Evolutionary conservation across 2,888 invertebrate species (phyloP), one percentile per base, ranked within the genome.

Genomic region (Micropterix aruncella): DNA sequence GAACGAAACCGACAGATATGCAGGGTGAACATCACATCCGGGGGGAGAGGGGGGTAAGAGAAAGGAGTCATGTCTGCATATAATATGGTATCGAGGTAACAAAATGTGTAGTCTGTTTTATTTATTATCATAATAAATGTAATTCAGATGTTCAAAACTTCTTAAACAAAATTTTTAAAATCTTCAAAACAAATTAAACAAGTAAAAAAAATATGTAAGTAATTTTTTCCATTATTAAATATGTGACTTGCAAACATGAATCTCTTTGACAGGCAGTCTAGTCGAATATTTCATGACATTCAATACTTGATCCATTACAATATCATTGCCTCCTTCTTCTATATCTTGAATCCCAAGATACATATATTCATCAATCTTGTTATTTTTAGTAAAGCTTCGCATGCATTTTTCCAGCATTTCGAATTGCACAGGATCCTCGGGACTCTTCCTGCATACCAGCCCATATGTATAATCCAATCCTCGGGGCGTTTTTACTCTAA

Each of bases 291-390:
- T 54, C 42, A 63, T 50, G 36, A 63, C 37, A 38, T 60, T 59
- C 4, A 56, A 50, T 36, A 64, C 51, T 54, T 63, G 62, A 18
- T 51, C 49, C 51, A 60, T 55, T 18, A 59, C 45, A 17, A 50
- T 15, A 16, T 55, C 51, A 44, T 57, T 58, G 3, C 47, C 18
- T 9, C 47, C 37, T 18, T 55, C 52, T 3, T 42, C 16, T 43
- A 56, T 53, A 15, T 5, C 52, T 49, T 57, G 52, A 42, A 58
- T 50, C 3, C 50, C 57, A 38, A 56, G 48, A 42, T 52, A 53
- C 1, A 15, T 1, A 42, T 51, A 55, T 4, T 47, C 14, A 37
- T 54, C 49, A 12, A 46, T 46, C 9, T 38, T 48, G 45, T 55
- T 50, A 17, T 36, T 4, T 41, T 50, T 52, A 12, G 50, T 50